Percentiles rank a stretch among this genome's conserved stretches.
phyloP scores from a whole-genome alignment of 1,140 invertebrate species.

The Mactra quadrangularis region DNA sequence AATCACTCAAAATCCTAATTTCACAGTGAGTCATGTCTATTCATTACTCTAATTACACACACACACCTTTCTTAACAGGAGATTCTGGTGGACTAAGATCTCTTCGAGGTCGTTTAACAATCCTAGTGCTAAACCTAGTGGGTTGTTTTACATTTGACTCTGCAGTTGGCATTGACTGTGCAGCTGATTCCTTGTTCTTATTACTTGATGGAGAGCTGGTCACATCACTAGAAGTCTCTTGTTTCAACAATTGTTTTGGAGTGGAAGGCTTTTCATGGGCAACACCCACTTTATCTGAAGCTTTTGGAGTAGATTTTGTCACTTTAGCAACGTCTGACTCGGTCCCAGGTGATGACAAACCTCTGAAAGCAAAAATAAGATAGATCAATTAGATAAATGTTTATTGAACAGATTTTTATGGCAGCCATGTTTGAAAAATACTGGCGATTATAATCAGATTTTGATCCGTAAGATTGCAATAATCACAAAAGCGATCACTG shows the following conservation, averaged over 20 bases:
- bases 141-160: slow-evolving; percentile 62
- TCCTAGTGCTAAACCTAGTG: slow-evolving; percentile 60
- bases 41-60: too few relatives aligned
- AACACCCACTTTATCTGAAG: slow-evolving; percentile 11
- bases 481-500: too few relatives aligned
- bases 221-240: slow-evolving; percentile 20
- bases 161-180: slow-evolving; percentile 10
- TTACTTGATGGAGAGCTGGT: neutral
- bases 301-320: slow-evolving; percentile 48
- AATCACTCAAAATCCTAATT: too few relatives aligned
- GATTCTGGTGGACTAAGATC: slow-evolving; percentile 74
- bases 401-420: neutral
- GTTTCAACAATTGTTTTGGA: slow-evolving; percentile 41
- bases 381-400: neutral
- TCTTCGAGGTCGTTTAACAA: slow-evolving; percentile 71
- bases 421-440: neutral
- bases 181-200: slow-evolving; percentile 5
- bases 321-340: slow-evolving; percentile 10
- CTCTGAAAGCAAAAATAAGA: neutral
- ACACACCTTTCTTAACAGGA: slow-evolving; percentile 72
- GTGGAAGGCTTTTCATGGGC: neutral
- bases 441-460: neutral
- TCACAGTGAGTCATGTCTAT: too few relatives aligned
- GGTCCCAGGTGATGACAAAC: neutral
- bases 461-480: too few relatives aligned